These are phyloP conservation scores for Hemitrygon akajei DNA, from an alignment of 2,797 vertebrate genomes.

Conservation along the genomic window DNA sequence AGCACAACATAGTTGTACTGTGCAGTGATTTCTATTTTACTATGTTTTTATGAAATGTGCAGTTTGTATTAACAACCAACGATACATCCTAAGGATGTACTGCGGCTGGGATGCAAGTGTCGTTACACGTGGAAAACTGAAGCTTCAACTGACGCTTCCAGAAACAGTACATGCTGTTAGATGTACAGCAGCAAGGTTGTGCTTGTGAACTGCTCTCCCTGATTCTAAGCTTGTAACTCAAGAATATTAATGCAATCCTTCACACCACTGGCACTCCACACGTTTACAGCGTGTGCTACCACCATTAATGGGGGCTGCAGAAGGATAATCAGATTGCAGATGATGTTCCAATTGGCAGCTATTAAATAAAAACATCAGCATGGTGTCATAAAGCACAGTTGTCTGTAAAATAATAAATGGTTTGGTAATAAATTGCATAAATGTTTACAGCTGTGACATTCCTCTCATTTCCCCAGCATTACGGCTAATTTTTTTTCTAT, in stretches of 20 bases:
- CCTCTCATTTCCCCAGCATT: not conserved
- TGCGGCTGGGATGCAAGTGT: no score
- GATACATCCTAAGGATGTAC: no score
- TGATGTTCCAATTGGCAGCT: not conserved
- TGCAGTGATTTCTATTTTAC: no score
- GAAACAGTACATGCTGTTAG: not conserved
- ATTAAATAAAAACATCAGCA: not conserved
- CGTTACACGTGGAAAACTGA: not conserved
- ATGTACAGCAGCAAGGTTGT: not conserved
- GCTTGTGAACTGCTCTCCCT: not conserved
- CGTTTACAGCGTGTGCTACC: not conserved
- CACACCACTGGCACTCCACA: not conserved
- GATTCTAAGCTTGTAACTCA: not conserved
- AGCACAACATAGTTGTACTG: no score
- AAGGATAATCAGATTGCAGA: slow-evolving; percentile 11
- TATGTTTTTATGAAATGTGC: no score
- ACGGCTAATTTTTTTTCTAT: not conserved
- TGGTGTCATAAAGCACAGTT: not conserved
- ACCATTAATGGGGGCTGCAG: not conserved
- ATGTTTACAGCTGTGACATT: not conserved
- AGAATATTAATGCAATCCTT: not conserved
- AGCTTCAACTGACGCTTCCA: not conserved
- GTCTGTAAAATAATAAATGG: not conserved
- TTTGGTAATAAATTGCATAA: not conserved
- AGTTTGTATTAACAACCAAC: no score